Base-by-base conservation (phyloP, 2,113 vertebrate genomes). In the Eubucco bourcierii region DNA sequence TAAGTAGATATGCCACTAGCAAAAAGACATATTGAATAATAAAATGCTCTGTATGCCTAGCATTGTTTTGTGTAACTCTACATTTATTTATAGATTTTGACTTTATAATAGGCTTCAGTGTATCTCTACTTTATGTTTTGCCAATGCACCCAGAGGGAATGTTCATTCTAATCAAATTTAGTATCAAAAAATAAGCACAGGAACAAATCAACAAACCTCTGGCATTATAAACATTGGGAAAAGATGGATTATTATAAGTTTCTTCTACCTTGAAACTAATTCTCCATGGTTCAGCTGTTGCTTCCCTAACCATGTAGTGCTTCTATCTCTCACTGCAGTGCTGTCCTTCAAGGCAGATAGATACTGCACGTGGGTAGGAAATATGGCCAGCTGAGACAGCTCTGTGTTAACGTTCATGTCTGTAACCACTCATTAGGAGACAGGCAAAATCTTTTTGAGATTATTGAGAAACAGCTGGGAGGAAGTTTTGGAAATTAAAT, bases 1-100 rank as follows among this genome's bases (percentile, higher is more conserved):
- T 92, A 96, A 97, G 80, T 93, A 95, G 73, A 77, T 86, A 91
- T 39, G 90, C 94, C 96, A 96, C 52, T 47, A 97, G 94, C 87
- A 95, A 97, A 96, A 97, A 96, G 91, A 91, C 67, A 93, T 94
- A 92, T 73, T 96, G 93, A 97, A 96, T 97, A 97, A 96, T 96
- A 96, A 97, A 96, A 96, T 87, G 46, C 71, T 96, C 83, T 80
- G 44, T 81, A 71, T 90, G 59, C 80, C 65, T 76, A 76, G 60
- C 66, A 79, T 87, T 59, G 80, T 96, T 95, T 92, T 94, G 33
- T 77, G 63, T 90, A 97, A 94, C 80, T 97, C 73, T 79, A 88
- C 96, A 97, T 97, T 96, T 97, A 97, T 96, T 97, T 97, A 93
- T 93, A 94, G 92, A 93, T 90, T 97, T 94, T 92, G 90, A 94